Evolutionary conservation across 2,888 invertebrate genomes (phyloP), one percentile per base, ranked within the genome.

Genomic region (Tuta absoluta): DNA sequence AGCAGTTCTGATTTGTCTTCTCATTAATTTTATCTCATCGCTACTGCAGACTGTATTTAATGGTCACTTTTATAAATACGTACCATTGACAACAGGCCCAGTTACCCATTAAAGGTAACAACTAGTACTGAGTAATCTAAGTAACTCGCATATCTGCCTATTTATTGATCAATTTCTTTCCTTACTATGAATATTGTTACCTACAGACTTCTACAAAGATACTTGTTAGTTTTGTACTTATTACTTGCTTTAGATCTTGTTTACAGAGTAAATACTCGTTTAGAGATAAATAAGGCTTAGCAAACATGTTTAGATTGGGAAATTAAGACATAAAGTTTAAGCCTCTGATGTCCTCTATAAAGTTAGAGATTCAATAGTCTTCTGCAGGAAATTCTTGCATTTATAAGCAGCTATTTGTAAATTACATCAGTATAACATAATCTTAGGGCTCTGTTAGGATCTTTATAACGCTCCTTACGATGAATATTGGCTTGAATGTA

Each of bases 391-490:
- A 28, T 33, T 24, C 14, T 58, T 33, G 19, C 19, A 17, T 58
- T 58, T 37, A 37, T 37, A 33, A 38, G 5, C 7, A 2, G 33
- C 58, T 19, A 10, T 58, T 33, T 0, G 37, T 37, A 17, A 37
- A 58, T 37, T 58, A 37, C 37, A 19, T 19, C 58, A 37, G 37
- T 58, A 57, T 48, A 63, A 63, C 63, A 48, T 63, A 49, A 63
- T 49, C 48, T 45, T 37, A 48, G 12, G 24, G 57, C 14, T 33
- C 8, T 57, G 17, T n/a, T 10, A 57, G 24, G 12, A 28, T 57
- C 17, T 37, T 58, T 58, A 58, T 21, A 12, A 37, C 10, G 11
- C 23, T 58, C 58, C n/a, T 58, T 38, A 58, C 58, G 12, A 17
- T 7, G 19, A 19, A 48, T 48, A 19, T 17, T 19, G 48, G 48